Base-by-base conservation (phyloP, 2,888 invertebrate species). In the Caenorhabditis wallacei region DNA sequence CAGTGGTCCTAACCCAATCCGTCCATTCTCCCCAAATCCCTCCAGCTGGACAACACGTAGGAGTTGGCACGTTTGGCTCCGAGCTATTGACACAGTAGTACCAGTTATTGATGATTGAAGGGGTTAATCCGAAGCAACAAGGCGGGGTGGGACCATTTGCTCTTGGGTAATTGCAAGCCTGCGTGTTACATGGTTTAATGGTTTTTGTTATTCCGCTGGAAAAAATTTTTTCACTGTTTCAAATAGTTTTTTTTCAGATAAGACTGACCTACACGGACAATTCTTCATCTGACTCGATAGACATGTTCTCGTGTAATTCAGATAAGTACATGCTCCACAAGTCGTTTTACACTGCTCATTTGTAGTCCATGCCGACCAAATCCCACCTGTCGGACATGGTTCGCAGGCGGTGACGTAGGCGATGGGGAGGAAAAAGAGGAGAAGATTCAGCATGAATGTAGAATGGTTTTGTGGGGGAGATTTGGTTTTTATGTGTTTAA, bases 81-180 rank as follows among this genome's bases (percentile, higher is more conserved):
- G 40, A 20, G 0, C 57, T 2, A 20, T 68, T 43, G 22, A 59
- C 69, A 70, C 80, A 80, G 35, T 80, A 64, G 35, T 75, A 80
- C 61, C 54, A 69, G 24, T 80, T 74, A 16, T 80, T 75, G 51
- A 57, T 26, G 18, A 63, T 43, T 7, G 66, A 46, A 7, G 66
- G 56, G 2, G 48, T 48, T 16, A 40, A 40, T 13, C 80, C 80
- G n/a, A 26, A 20, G 43, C 80, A 80, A 16, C 80, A 80, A 4
- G 75, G 66, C 1, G 37, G 13, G 18, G 40, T 53, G 0, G 35
- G 20, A 30, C 64, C 48, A 48, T 43, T 35, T 1, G 37, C 46
- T 4, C 74, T 51, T 5, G 80, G 80, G 20, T 48, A 75, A 40
- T 80, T 75, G 43, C 80, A 80, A 0, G 80, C 80, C 57, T 64